Evolutionary conservation across 2,113 vertebrate species (phyloP).

Genomic region (Pteruthius melanotis): DNA sequence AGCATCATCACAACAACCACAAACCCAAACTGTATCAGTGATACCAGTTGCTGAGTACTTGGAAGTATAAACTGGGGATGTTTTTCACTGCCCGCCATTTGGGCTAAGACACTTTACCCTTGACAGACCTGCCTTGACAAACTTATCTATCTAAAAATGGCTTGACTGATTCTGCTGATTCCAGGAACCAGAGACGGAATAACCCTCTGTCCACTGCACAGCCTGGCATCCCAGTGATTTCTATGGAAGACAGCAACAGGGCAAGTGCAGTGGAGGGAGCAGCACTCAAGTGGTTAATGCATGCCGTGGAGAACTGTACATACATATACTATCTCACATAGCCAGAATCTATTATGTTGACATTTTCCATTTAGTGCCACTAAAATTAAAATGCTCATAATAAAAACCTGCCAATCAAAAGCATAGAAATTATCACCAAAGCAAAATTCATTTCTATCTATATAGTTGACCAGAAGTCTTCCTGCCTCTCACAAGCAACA

Average conservation of each 20-base stretch:
- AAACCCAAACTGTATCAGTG: not conserved
- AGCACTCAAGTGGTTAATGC: not conserved
- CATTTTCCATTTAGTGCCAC: not conserved
- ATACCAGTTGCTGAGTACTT: not conserved
- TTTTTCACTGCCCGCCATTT: not conserved
- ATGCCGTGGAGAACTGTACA: not conserved
- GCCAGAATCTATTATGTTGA: not conserved
- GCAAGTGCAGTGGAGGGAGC: not conserved
- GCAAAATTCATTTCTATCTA: not conserved
- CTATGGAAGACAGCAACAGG: not conserved
- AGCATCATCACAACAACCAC: not conserved
- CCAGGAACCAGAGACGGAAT: not conserved
- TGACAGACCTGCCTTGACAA: not conserved
- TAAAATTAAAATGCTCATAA: not conserved
- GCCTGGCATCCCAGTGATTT: not conserved
- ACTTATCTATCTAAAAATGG: not conserved
- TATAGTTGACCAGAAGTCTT: not conserved
- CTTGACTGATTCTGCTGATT: not conserved
- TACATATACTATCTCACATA: not conserved
- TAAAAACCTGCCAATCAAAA: slow-evolving; percentile 7
- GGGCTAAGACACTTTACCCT: not conserved
- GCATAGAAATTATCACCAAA: not conserved
- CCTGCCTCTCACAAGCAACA: not conserved
- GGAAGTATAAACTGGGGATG: not conserved
- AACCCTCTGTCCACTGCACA: not conserved